These are phyloP conservation scores for Montifringilla adamsi DNA, from an alignment of 2,113 vertebrate species.

Conservation along the genomic window DNA sequence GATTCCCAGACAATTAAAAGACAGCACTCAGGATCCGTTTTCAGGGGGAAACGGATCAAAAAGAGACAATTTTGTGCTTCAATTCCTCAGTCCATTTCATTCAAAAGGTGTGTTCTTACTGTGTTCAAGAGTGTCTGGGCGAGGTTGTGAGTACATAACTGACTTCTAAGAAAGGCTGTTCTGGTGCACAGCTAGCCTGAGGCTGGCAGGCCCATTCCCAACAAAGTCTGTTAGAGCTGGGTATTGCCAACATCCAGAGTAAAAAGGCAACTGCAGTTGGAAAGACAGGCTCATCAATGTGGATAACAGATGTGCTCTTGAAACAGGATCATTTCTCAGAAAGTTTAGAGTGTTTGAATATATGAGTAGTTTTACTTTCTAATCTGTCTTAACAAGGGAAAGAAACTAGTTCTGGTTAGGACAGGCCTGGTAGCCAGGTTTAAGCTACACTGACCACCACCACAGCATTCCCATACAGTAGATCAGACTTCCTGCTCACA, in stretches of 20 bases:
- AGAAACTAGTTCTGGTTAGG: background rate
- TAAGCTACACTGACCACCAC: background rate
- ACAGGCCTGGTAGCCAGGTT: background rate
- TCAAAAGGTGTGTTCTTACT: background rate
- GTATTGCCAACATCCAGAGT: background rate
- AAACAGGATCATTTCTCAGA: background rate
- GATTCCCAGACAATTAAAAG: background rate
- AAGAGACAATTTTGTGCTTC: background rate
- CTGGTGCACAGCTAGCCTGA: background rate
- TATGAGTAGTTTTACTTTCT: background rate
- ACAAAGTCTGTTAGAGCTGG: background rate
- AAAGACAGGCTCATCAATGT: background rate
- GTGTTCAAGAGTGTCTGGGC: background rate
- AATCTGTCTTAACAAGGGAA: background rate
- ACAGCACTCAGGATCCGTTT: background rate
- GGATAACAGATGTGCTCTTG: background rate
- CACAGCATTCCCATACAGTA: background rate
- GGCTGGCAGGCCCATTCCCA: background rate
- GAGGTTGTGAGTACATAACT: background rate
- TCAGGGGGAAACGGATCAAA: background rate
- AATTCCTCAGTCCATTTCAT: background rate
- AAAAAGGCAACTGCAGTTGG: background rate
- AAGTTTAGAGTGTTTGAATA: background rate
- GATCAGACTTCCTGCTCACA: background rate
- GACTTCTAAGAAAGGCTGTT: background rate